Base-by-base conservation (phyloP, 1,140 invertebrate species). In the Ladona fulva region DNA sequence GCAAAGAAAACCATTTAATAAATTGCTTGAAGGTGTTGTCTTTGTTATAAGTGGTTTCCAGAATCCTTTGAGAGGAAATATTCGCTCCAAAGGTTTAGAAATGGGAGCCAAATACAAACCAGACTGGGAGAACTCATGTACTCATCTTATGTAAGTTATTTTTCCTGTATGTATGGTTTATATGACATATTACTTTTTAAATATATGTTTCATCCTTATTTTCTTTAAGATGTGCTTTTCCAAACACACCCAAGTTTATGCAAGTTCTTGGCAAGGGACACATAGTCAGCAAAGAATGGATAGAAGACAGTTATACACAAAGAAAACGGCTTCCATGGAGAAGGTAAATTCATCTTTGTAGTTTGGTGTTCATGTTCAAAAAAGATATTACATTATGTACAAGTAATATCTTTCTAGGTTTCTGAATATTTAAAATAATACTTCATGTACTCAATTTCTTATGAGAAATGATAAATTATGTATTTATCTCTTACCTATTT, bases 41-140 rank as follows among this genome's bases (percentile, higher is more conserved):
- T 89, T 97, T 86, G 91, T 91, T 3, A 87, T 97, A 76, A 96
- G 94, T 86, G 95, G 95, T 0, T 96, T 93, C 86, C 88, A 92
- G 84, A 95, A 97, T 87, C 95, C 95, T 0, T 86, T 89, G 79
- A 87, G 95, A 74, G 87, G 85, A 1, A 86, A 89, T 75, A 81
- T 97, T 25, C 85, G 95, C 73, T 88, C 89, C 75, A 89, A 88
- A 80, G 94, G 92, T 16, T 74, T 92, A 6, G 88, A 89, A 78
- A 90, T 97, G 90, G 95, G 95, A 5, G 95, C 93, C 0, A 89
- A 87, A 81, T 96, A 94, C 83, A 89, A 89, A 83, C 84, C 88
- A 37, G 92, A 95, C 85, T 95, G 93, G 93, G 87, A 88, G 77
- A 82, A 84, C 66, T 82, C 83, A 73, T 95, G 93, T 84, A 95